Evolutionary conservation across 1,140 invertebrate genomes (phyloP), one percentile per base, ranked within the genome.

Genomic region (Pogonognathellus flavescens): DNA sequence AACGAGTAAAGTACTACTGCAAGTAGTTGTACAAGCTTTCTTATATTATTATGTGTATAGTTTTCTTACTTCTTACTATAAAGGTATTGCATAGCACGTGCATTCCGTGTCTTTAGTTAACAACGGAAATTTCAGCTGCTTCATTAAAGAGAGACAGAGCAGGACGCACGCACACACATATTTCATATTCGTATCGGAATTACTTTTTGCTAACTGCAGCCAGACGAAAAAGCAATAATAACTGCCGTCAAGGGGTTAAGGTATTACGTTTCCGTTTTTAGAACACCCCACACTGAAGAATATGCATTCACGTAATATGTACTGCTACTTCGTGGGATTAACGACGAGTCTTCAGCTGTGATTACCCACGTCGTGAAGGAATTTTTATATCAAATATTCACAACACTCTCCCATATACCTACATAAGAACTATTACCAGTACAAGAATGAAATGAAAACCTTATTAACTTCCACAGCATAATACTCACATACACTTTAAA

Each of bases 101-200:
- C 2, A 41, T 41, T 41, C 6, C 31, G 31, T 41, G 31, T 41
- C 31, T 41, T 41, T 41, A 41, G 31, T 41, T 41, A 41, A 41
- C 31, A 41, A 41, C 31, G 31, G 31, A 41, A 41, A 41, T 41
- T 41, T 41, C 31, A 41, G 31, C 31, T 41, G 31, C 70, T 50
- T 76, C 70, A 76, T 76, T 76, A 76, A 76, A 76, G 25, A 41
- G n/a, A 49, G 70, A 76, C 70, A 76, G 41, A 76, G 14, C 5
- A n/a, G 3, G n/a, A 76, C 70, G 70, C 70, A 76, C 70, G 70
- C 70, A 76, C 70, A 31, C 70, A 76, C 70, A 76, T 76, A 49
- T 76, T 76, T 76, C 70, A 76, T 76, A 50, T 49, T 49, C 41
- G 22, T 9, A 3, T 62, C 14, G 59, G 5, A 50, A 76, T 76